A percentile compares a stretch with the other conserved stretches of the same genome.
Evolutionary conservation across 1,140 invertebrate genomes (phyloP).

Genomic region (Rhyzopertha dominica): DNA sequence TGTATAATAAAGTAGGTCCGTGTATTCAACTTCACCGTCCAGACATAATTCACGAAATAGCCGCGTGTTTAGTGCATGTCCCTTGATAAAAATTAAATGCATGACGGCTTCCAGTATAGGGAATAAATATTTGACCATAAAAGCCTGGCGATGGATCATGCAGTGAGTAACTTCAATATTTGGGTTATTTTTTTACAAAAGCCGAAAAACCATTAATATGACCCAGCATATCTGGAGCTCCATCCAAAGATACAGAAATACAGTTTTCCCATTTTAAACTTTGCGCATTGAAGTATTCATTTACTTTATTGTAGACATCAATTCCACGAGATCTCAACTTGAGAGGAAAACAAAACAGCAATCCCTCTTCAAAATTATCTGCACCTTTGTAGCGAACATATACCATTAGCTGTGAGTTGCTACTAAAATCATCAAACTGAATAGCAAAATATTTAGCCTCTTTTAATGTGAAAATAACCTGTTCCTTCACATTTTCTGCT

Average conservation of each 20-base stretch:
- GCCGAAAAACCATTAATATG: constrained; percentile 21
- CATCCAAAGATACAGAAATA: constrained; percentile 11
- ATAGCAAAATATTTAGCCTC: constrained; percentile 18
- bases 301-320: constrained; percentile 19
- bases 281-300: constrained; percentile 19
- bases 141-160: constrained; percentile 25
- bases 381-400: constrained; percentile 26
- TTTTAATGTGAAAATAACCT: constrained; percentile 21
- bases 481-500: constrained; percentile 26
- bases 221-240: constrained; percentile 17
- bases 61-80: constrained; percentile 29
- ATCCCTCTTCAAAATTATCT: constrained; percentile 22
- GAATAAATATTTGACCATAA: constrained; percentile 24
- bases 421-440: constrained; percentile 20
- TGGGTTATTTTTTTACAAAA: constrained; percentile 20
- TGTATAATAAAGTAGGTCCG: constrained; percentile 33
- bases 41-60: constrained; percentile 30
- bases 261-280: constrained; percentile 20
- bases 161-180: constrained; percentile 29
- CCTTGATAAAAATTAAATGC: constrained; percentile 25
- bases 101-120: constrained; percentile 26
- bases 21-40: constrained; percentile 31
- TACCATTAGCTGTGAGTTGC: constrained; percentile 22
- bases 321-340: constrained; percentile 21
- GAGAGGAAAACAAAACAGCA: constrained; percentile 17